These are phyloP conservation scores for Campylorhamphus procurvoides DNA, from an alignment of 2,113 vertebrate genomes.

Conservation along the genomic window DNA sequence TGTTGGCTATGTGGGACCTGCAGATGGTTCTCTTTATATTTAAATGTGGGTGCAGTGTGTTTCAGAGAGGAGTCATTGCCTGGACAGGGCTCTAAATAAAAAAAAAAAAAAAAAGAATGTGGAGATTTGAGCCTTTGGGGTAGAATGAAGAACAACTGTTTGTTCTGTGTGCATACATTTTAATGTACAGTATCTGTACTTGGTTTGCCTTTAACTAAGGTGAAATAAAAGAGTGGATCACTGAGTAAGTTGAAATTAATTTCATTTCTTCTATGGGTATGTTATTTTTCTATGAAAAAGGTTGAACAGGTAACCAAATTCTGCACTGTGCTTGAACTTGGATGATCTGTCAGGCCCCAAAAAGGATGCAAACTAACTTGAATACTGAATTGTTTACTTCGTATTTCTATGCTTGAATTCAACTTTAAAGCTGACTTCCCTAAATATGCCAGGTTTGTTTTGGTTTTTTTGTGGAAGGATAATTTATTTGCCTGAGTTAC, in stretches of 20 bases:
- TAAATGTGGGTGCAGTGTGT: slow-evolving; percentile 44
- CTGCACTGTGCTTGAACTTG: neutral
- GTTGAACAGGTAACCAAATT: neutral
- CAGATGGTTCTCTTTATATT: slow-evolving; percentile 97
- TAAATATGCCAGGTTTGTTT: neutral
- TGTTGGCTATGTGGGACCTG: slow-evolving; percentile 95
- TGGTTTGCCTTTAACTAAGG: slow-evolving; percentile 79
- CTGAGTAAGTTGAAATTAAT: slow-evolving; percentile 18
- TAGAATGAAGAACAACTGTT: neutral
- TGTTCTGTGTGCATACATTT: slow-evolving; percentile 10
- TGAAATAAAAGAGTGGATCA: slow-evolving; percentile 70
- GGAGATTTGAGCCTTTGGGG: neutral
- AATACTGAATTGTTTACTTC: neutral
- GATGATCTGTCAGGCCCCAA: neutral
- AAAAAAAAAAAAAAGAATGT: neutral
- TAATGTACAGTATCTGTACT: slow-evolving; percentile 87
- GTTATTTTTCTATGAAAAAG: slow-evolving; percentile 51
- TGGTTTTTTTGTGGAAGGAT: neutral
- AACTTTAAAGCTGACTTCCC: neutral
- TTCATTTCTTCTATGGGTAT: slow-evolving; percentile 20
- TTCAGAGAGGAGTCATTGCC: neutral
- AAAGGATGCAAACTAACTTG: neutral
- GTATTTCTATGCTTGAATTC: neutral
- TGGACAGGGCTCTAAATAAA: neutral
- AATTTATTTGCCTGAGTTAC: neutral